Conservation (phyloP, 2,797 vertebrate genomes). For the Sebastes itinus region DNA sequence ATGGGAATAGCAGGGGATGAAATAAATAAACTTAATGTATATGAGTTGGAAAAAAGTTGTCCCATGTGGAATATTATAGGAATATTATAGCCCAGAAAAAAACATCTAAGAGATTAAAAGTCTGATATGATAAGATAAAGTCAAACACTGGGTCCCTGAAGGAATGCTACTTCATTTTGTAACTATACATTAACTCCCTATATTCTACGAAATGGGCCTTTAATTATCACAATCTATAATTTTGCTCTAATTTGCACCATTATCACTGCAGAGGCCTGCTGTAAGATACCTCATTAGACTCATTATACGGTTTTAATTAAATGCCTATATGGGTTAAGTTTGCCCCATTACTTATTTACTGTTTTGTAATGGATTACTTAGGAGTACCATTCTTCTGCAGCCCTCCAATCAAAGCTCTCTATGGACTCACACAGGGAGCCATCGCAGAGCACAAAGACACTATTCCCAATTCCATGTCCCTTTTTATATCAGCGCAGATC, state of each 20-base stretch:
- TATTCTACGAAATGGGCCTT: not conserved
- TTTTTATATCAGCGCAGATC: constrained; percentile 6
- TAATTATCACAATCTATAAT: not conserved
- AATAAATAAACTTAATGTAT: not conserved
- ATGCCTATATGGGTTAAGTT: not conserved
- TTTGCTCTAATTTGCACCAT: not conserved
- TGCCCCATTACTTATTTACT: not conserved
- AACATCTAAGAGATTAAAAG: too few species aligned
- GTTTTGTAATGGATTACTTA: constrained; percentile 23
- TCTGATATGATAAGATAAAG: not conserved
- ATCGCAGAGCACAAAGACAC: constrained; percentile 7
- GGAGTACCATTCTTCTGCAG: not conserved
- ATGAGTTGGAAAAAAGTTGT: not conserved
- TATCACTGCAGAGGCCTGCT: not conserved
- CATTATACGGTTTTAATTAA: constrained; percentile 26
- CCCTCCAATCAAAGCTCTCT: not conserved
- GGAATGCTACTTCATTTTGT: not conserved
- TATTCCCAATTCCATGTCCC: constrained; percentile 24
- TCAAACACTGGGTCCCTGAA: not conserved
- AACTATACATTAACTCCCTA: not conserved
- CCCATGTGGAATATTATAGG: not conserved
- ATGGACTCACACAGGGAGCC: not conserved
- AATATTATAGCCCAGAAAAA: too few species aligned
- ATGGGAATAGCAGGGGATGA: not conserved
- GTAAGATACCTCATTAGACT: not conserved